phyloP scores from a whole-genome alignment of 53 echinoderm and acorn worm species.

The Zoroaster sp. region DNA sequence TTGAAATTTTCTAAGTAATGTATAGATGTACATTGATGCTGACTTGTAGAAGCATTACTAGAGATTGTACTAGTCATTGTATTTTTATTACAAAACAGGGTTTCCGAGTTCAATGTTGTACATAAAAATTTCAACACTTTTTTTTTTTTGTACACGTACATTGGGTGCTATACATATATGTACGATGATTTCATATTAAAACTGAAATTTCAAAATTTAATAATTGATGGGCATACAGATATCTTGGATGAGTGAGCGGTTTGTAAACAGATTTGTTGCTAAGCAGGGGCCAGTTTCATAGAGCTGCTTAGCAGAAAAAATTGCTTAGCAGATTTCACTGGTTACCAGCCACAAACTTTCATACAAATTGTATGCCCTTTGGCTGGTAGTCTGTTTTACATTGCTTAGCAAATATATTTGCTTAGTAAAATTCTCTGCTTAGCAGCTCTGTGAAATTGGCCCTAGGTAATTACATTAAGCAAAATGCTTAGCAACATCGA shows the following conservation, averaged over 20 bases:
- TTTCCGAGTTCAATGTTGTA: conserved; percentile 21
- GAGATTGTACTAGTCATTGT: conserved; percentile 38
- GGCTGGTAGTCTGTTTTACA: too few species aligned
- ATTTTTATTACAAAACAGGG: conserved; percentile 51
- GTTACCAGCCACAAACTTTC: neutral
- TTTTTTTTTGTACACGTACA: neutral
- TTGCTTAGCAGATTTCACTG: too few species aligned
- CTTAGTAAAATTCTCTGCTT: too few species aligned
- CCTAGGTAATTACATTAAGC: too few species aligned
- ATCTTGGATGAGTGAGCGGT: too few species aligned
- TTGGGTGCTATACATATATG: conserved; percentile 10
- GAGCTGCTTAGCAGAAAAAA: too few species aligned
- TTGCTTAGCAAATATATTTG: too few species aligned
- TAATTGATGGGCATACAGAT: too few species aligned
- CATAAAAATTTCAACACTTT: neutral
- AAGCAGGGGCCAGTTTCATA: neutral
- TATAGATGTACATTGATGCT: conserved; percentile 29
- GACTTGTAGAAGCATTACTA: neutral
- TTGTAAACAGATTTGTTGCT: neutral
- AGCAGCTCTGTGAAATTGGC: too few species aligned
- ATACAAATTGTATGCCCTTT: neutral
- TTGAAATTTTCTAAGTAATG: neutral
- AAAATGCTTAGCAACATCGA: too few species aligned
- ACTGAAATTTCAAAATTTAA: too few species aligned
- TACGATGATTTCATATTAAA: too few species aligned